Conservation (phyloP, 2,113 vertebrate species). For the Steatornis caripensis region DNA sequence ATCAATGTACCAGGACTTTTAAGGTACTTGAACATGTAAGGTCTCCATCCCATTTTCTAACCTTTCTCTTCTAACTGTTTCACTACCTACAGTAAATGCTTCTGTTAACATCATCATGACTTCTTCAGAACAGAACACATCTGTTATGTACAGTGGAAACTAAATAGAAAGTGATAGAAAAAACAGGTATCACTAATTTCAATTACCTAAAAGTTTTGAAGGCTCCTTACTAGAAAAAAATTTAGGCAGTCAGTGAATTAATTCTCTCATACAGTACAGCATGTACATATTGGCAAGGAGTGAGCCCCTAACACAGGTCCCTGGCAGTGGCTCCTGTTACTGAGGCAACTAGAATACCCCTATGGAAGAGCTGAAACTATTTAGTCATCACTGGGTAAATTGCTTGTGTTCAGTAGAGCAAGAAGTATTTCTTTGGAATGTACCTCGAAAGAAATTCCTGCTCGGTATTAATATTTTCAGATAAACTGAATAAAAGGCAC, state of each 20-base stretch:
- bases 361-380: conserved; percentile 4
- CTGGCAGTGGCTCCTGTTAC: neutral
- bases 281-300: neutral
- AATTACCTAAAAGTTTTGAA: conserved; percentile 2
- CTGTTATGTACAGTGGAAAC: neutral
- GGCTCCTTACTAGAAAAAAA: neutral
- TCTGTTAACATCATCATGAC: neutral
- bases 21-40: neutral
- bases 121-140: neutral
- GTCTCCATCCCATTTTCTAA: neutral
- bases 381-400: conserved; percentile 18
- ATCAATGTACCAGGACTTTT: neutral
- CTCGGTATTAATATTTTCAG: neutral
- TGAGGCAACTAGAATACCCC: neutral
- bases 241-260: conserved; percentile 9
- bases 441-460: conserved; percentile 25
- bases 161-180: neutral
- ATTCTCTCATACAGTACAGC: conserved; percentile 12
- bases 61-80: neutral
- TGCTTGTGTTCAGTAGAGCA: conserved; percentile 14
- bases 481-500: conserved; percentile 35
- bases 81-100: neutral
- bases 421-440: conserved; percentile 39
- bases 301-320: neutral
- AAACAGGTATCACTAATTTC: neutral